Conservation (phyloP, 53 echinoderm and acorn worm genomes). For the Echinarachnius parma region DNA sequence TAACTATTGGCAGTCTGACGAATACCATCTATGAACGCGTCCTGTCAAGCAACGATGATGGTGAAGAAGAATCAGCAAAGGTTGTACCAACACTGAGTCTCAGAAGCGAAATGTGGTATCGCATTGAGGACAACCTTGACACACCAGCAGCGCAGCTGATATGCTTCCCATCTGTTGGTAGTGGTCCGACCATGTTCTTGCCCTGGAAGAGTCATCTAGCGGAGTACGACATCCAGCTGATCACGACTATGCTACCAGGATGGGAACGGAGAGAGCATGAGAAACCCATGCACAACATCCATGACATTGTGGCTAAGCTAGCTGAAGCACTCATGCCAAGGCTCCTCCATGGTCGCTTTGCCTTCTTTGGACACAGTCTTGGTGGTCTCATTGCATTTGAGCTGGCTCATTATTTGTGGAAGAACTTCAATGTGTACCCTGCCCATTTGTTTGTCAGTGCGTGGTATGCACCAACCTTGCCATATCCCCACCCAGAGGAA, state of each 20-base stretch:
- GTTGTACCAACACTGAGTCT: slow-evolving; percentile 28
- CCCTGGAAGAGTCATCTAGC: slow-evolving; percentile 71
- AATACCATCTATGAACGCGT: slow-evolving; percentile 71
- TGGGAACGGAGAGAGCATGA: slow-evolving; percentile 96
- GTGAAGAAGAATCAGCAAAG: slow-evolving; percentile 47
- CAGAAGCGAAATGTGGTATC: slow-evolving; percentile 62
- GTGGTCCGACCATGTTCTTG: slow-evolving; percentile 78
- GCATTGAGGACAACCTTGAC: slow-evolving; percentile 67
- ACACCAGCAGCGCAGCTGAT: slow-evolving; percentile 70
- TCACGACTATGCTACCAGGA: slow-evolving; percentile 76
- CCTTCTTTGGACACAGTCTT: slow-evolving; percentile 95
- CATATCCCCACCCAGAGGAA: slow-evolving; percentile 93
- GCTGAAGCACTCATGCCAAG: slow-evolving; percentile 72
- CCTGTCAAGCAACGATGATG: slow-evolving; percentile 49
- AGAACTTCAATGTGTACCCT: slow-evolving; percentile 74
- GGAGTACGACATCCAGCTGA: slow-evolving; percentile 71
- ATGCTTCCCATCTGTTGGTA: slow-evolving; percentile 89
- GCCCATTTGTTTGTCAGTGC: slow-evolving; percentile 79
- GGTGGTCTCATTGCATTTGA: slow-evolving; percentile 92
- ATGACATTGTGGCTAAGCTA: slow-evolving; percentile 69
- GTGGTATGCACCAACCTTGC: slow-evolving; percentile 89
- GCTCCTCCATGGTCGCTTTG: slow-evolving; percentile 66
- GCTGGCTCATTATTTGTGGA: slow-evolving; percentile 72
- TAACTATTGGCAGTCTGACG: slow-evolving; percentile 66
- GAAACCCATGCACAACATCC: slow-evolving; percentile 69